Percentiles rank a stretch among this genome's conserved stretches.
These are phyloP conservation scores for Platynereis dumerilii DNA, from an alignment of 2,888 invertebrate species.

Conservation along the genomic window DNA sequence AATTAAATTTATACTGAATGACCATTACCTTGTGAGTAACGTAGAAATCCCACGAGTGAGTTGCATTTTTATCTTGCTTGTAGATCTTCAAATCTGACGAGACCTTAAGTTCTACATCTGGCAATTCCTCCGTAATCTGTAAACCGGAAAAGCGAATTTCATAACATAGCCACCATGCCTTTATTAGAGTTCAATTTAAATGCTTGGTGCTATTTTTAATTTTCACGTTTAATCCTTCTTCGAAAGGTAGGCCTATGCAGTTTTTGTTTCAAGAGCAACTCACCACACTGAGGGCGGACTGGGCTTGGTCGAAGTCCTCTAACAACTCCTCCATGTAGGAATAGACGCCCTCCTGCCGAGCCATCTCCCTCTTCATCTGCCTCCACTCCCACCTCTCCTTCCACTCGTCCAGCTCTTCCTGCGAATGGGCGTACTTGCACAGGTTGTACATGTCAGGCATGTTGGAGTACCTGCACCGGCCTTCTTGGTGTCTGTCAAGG, in stretches of 20 bases:
- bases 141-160: too few species aligned
- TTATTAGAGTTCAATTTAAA: too few species aligned
- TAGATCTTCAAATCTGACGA: slow-evolving; percentile 42
- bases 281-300: slow-evolving; percentile 49
- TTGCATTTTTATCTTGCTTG: slow-evolving; percentile 48
- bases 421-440: slow-evolving; percentile 55
- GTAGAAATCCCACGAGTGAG: slow-evolving; percentile 48
- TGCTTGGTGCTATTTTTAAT: too few species aligned
- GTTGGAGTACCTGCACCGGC: slow-evolving; percentile 48
- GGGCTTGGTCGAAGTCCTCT: slow-evolving; percentile 49
- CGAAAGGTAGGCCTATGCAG: too few species aligned
- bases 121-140: slow-evolving; percentile 48
- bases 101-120: slow-evolving; percentile 42
- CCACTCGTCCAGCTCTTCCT: slow-evolving; percentile 61
- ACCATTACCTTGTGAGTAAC: not conserved
- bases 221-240: too few species aligned
- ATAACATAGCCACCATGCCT: too few species aligned
- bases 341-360: slow-evolving; percentile 50
- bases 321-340: slow-evolving; percentile 56
- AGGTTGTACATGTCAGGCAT: slow-evolving; percentile 56
- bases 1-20: too few species aligned
- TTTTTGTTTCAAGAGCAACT: too few species aligned
- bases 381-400: slow-evolving; percentile 55
- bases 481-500: slow-evolving; percentile 41
- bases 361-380: slow-evolving; percentile 55